phyloP scores from a whole-genome alignment of 2,888 invertebrate species.

The Pammene fasciana region DNA sequence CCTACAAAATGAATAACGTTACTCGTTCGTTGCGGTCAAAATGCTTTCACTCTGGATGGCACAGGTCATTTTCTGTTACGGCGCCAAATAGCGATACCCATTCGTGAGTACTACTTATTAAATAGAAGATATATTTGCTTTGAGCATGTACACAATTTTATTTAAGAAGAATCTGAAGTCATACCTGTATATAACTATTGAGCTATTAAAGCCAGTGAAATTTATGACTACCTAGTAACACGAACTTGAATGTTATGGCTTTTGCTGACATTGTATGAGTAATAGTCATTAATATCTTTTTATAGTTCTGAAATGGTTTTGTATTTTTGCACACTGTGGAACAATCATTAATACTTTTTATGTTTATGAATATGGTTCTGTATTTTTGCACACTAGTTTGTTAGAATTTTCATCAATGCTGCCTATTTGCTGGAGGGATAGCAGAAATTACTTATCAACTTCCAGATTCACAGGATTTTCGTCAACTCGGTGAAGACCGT shows the following conservation, averaged over 20 bases:
- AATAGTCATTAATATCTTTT: not conserved
- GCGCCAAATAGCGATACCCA: conserved; percentile 59
- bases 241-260: not conserved
- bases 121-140: not conserved
- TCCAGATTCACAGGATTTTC: too few species aligned
- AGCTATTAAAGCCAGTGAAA: not conserved
- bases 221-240: conserved; percentile 11
- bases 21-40: conserved; percentile 52
- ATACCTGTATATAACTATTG: not conserved
- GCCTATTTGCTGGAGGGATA: too few species aligned
- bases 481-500: too few species aligned
- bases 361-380: too few species aligned
- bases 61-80: conserved; percentile 65
- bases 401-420: too few species aligned
- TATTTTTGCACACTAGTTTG: too few species aligned
- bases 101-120: conserved; percentile 63
- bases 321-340: too few species aligned
- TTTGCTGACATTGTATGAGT: conserved; percentile 1
- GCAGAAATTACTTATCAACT: too few species aligned
- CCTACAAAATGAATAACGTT: conserved; percentile 60
- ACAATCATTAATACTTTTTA: too few species aligned
- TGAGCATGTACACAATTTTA: not conserved
- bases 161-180: not conserved
- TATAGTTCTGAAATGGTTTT: not conserved
- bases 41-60: conserved; percentile 48